These are phyloP conservation scores for Diplodus puntazzo DNA, from an alignment of 2,797 vertebrate genomes.

Conservation along the genomic window DNA sequence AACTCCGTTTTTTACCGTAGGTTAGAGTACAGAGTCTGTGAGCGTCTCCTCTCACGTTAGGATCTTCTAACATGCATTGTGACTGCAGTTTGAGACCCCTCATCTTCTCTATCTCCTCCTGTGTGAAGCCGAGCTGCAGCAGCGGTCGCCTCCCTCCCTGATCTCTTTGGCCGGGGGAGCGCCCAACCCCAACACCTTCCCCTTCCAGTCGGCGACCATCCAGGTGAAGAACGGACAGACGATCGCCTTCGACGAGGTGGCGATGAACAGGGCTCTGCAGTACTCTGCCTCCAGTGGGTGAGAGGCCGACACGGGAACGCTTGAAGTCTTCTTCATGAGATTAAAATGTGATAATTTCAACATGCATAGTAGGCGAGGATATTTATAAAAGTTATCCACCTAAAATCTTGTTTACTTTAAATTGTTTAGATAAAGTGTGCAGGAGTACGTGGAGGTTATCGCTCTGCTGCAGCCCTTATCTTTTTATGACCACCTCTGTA, in stretches of 20 bases:
- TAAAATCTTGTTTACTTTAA: neutral
- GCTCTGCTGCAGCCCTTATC: constrained; percentile 8
- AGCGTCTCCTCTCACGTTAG: neutral
- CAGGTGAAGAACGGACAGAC: constrained; percentile 81
- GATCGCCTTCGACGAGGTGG: constrained; percentile 84
- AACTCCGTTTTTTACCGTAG: no score
- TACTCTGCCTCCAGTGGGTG: constrained; percentile 93
- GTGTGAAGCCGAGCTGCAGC: constrained; percentile 88
- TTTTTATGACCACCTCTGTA: constrained; percentile 24
- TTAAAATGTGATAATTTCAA: neutral
- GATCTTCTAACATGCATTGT: neutral
- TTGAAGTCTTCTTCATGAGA: no score
- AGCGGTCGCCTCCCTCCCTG: constrained; percentile 87
- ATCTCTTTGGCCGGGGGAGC: constrained; percentile 93
- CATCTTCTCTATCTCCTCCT: neutral
- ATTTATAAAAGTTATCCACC: neutral
- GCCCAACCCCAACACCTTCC: constrained; percentile 93
- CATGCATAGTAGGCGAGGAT: neutral
- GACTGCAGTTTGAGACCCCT: neutral
- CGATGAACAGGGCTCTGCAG: constrained; percentile 94
- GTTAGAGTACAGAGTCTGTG: neutral
- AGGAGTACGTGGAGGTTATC: constrained; percentile 10
- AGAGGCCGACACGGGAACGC: constrained; percentile 17
- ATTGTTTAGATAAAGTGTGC: no score
- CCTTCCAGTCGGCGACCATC: constrained; percentile 89